Conservation (phyloP, 2,797 vertebrate species). For the Apogon hyalosoma region DNA sequence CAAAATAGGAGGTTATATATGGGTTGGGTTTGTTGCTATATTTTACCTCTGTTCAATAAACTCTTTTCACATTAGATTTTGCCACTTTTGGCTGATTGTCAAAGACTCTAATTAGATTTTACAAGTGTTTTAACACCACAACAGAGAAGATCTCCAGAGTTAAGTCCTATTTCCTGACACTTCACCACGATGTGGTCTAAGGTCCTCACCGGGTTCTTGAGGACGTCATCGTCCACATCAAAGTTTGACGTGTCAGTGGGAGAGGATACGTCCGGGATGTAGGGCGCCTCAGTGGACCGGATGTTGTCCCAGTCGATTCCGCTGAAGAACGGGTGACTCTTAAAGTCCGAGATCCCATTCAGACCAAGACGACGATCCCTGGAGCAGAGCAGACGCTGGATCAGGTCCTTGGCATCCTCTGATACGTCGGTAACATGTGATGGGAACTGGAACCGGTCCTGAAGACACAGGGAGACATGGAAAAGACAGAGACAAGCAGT, state of each 20-base stretch:
- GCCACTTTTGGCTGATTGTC: too few relatives aligned
- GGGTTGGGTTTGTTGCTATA: too few relatives aligned
- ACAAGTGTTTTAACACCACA: too few relatives aligned
- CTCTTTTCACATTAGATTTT: too few relatives aligned
- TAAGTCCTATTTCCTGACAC: too few relatives aligned
- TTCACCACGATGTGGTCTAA: too few relatives aligned
- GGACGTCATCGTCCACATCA: conserved; percentile 97
- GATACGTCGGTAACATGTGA: conserved; percentile 93
- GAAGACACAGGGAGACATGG: background rate
- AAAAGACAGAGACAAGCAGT: background rate
- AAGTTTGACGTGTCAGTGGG: conserved; percentile 99
- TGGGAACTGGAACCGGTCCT: conserved; percentile 99
- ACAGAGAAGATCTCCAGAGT: too few relatives aligned
- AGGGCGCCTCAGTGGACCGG: conserved; percentile 94
- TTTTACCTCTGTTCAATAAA: too few relatives aligned
- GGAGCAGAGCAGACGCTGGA: conserved; percentile 95
- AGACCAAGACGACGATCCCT: conserved; percentile 96
- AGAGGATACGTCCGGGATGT: conserved; percentile 99
- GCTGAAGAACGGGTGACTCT: conserved; percentile 93
- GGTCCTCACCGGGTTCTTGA: conserved; percentile 92
- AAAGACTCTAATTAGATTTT: too few relatives aligned
- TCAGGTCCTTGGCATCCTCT: conserved; percentile 96
- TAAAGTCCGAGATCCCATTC: conserved; percentile 97
- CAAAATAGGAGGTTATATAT: too few relatives aligned
- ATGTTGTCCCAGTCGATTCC: conserved; percentile 91